Evolutionary conservation across 2,113 vertebrate species (phyloP).

Genomic region (Dunckerocampus dactyliophorus): DNA sequence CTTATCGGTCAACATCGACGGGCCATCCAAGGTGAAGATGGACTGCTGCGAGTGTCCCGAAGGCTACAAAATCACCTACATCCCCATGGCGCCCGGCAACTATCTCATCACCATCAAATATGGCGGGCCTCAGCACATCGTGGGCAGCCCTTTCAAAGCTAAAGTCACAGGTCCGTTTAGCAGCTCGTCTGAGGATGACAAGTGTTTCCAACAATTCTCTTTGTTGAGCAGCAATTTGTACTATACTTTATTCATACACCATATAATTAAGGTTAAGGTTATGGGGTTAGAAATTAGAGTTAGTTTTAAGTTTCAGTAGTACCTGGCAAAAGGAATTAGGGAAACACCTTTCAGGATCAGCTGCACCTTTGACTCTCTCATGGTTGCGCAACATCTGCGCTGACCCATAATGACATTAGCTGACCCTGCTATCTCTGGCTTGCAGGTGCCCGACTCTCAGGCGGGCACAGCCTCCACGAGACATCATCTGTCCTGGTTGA

Average conservation of each 20-base stretch:
- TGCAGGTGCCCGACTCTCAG: slow-evolving; percentile 84
- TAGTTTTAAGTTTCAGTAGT: no score
- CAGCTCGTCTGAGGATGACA: slow-evolving; percentile 39
- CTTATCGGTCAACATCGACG: slow-evolving; percentile 88
- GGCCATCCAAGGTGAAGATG: slow-evolving; percentile 95
- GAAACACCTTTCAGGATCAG: no score
- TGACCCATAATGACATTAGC: slow-evolving; percentile 14
- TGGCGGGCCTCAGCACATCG: slow-evolving; percentile 91
- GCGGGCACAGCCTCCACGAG: slow-evolving; percentile 94
- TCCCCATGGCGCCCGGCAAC: slow-evolving; percentile 95
- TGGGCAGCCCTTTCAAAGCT: slow-evolving; percentile 96
- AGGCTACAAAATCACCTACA: slow-evolving; percentile 89
- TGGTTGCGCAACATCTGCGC: not conserved
- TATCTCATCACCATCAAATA: slow-evolving; percentile 98
- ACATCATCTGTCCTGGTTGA: slow-evolving; percentile 92
- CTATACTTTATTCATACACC: no score
- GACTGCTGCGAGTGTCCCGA: slow-evolving; percentile 90
- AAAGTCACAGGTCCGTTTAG: slow-evolving; percentile 85
- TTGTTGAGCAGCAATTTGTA: slow-evolving; percentile 28
- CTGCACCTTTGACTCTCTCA: no score
- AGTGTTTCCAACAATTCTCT: slow-evolving; percentile 15
- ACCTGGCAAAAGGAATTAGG: no score
- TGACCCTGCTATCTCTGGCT: slow-evolving; percentile 16
- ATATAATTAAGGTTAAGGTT: no score
- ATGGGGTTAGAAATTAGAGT: not conserved